Percentiles rank a stretch among this genome's conserved stretches.
Conservation (phyloP, 2,113 vertebrate species). For the Sprattus sprattus region DNA sequence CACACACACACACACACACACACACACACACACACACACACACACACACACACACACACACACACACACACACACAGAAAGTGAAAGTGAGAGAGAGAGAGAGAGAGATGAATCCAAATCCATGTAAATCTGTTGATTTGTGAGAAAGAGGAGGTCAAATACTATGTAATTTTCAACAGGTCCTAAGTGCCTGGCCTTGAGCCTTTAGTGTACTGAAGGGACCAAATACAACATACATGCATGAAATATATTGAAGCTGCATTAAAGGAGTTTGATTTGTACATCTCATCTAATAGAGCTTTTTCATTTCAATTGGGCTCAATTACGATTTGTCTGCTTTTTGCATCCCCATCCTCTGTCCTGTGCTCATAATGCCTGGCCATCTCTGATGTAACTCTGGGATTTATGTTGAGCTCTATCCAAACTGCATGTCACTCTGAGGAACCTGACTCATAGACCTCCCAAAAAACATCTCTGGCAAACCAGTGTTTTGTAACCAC, state of each 20-base stretch:
- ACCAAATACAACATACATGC: neutral
- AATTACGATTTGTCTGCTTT: neutral
- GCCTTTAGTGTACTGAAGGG: neutral
- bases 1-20: neutral
- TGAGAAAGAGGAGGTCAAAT: neutral
- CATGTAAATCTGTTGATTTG: neutral
- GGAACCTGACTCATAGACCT: constrained; percentile 38
- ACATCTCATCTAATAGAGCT: neutral
- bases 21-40: neutral
- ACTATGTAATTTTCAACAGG: neutral
- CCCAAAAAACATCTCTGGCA: constrained; percentile 33
- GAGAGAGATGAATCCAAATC: constrained; percentile 20
- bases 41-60: neutral
- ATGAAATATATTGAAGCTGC: neutral
- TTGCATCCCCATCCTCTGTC: neutral
- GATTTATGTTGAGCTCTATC: constrained; percentile 33
- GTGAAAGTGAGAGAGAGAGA: neutral
- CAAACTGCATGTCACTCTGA: constrained; percentile 30
- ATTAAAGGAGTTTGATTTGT: neutral
- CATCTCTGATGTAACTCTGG: neutral
- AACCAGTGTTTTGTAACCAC: constrained; percentile 28
- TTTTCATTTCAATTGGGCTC: constrained; percentile 4
- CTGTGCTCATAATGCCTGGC: neutral
- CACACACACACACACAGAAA: neutral
- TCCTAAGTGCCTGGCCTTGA: neutral